Evolutionary conservation across 2,113 vertebrate genomes (phyloP).

Genomic region (Sturnus vulgaris): DNA sequence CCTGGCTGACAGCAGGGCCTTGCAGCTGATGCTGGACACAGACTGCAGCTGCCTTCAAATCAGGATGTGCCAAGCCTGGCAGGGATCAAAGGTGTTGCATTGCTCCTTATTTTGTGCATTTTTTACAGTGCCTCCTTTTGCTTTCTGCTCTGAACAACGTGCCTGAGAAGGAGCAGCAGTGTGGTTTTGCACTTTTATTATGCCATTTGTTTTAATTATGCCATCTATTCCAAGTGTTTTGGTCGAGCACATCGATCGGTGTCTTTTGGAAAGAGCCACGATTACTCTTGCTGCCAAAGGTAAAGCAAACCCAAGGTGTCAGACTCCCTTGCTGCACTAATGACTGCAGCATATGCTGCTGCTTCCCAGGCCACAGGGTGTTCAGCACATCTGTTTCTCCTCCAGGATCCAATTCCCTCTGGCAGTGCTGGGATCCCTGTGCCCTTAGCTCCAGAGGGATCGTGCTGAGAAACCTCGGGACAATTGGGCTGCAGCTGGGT

Average conservation of each 20-base stretch:
- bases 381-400: constrained; percentile 49
- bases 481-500: neutral
- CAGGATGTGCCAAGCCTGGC: neutral
- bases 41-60: accelerated
- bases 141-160: neutral
- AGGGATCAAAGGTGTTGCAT: neutral
- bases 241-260: neutral
- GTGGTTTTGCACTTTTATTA: neutral
- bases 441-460: neutral
- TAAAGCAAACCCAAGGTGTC: constrained; percentile 41
- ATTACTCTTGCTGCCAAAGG: constrained; percentile 32
- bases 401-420: constrained; percentile 1
- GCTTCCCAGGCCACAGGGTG: constrained; percentile 44
- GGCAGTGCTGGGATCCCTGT: neutral
- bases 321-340: constrained; percentile 55
- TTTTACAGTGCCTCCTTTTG: neutral
- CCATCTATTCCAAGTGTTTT: neutral
- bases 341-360: constrained; percentile 60
- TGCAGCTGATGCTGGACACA: neutral
- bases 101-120: neutral
- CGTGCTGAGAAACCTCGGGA: neutral
- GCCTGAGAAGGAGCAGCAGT: neutral
- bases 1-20: neutral
- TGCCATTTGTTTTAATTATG: neutral
- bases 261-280: neutral